These are phyloP conservation scores for Lepus townsendii DNA, from an alignment of 2,797 vertebrate genomes.

Conservation along the genomic window DNA sequence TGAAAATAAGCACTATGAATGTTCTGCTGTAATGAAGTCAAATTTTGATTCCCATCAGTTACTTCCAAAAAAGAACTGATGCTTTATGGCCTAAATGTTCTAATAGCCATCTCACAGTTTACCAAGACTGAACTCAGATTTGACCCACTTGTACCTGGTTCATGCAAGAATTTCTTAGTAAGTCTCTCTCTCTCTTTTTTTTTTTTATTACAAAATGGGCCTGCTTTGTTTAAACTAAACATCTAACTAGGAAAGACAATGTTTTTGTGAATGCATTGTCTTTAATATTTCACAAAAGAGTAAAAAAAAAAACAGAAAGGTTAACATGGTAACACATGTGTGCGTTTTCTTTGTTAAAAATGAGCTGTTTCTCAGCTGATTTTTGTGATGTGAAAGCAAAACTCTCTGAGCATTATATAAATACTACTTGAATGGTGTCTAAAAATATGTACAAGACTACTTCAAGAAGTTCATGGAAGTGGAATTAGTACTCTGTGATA, in stretches of 20 bases:
- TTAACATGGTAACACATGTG: not conserved
- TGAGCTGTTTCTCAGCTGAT: not conserved
- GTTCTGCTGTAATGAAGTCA: not conserved
- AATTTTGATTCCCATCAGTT: slow-evolving; percentile 8
- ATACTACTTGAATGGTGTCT: not conserved
- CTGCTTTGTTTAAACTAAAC: not conserved
- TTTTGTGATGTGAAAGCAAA: not conserved
- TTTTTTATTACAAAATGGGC: slow-evolving; percentile 8
- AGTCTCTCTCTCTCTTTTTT: not conserved
- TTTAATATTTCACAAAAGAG: slow-evolving; percentile 40
- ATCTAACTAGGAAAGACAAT: not conserved
- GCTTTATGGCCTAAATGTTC: not conserved
- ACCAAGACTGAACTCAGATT: not conserved
- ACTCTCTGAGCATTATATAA: not conserved
- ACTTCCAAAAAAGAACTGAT: not conserved
- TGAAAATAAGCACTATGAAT: not conserved
- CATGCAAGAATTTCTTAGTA: not conserved
- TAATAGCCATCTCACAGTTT: not conserved
- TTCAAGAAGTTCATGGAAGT: no score
- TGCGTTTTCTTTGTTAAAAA: not conserved
- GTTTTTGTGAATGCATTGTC: not conserved
- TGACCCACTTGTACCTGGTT: not conserved
- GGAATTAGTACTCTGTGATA: not conserved
- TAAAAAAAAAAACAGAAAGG: not conserved
- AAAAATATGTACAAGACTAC: not conserved